These are phyloP conservation scores for Geotrupes spiniger DNA, from an alignment of 2,888 invertebrate species.

Conservation along the genomic window DNA sequence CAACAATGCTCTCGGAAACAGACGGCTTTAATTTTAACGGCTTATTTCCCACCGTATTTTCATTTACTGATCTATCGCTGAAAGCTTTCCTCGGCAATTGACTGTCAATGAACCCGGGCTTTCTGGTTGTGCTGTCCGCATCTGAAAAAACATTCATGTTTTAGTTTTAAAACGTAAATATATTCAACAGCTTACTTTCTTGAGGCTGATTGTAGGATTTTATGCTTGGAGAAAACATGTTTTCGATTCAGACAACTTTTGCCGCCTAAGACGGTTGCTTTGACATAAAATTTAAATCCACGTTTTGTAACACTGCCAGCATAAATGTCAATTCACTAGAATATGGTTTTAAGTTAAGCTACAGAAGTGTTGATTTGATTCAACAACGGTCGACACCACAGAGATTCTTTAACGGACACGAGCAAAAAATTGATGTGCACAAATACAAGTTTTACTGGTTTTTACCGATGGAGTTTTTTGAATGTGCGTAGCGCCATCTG, in stretches of 20 bases:
- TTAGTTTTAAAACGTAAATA: not conserved
- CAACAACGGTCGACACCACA: no score
- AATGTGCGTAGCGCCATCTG: no score
- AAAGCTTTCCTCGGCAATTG: constrained; percentile 31
- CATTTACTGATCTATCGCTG: constrained; percentile 33
- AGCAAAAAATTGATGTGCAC: no score
- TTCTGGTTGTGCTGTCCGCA: constrained; percentile 24
- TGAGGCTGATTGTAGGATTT: constrained; percentile 1
- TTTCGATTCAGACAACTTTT: not conserved
- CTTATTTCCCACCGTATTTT: constrained; percentile 7
- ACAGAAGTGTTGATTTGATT: no score
- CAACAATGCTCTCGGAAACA: constrained; percentile 19
- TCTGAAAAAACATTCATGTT: not conserved
- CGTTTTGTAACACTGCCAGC: no score
- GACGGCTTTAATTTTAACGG: constrained; percentile 24
- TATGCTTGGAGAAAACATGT: constrained; percentile 11
- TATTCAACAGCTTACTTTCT: constrained; percentile 14
- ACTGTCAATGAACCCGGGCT: constrained; percentile 22
- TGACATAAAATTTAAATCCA: no score
- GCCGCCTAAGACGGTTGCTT: no score
- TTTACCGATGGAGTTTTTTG: no score
- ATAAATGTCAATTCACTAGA: no score
- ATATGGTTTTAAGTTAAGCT: no score
- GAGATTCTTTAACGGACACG: no score
- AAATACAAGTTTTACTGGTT: no score